Evolutionary conservation across 1,140 invertebrate species (phyloP).

Genomic region (Leptinotarsa defecta): DNA sequence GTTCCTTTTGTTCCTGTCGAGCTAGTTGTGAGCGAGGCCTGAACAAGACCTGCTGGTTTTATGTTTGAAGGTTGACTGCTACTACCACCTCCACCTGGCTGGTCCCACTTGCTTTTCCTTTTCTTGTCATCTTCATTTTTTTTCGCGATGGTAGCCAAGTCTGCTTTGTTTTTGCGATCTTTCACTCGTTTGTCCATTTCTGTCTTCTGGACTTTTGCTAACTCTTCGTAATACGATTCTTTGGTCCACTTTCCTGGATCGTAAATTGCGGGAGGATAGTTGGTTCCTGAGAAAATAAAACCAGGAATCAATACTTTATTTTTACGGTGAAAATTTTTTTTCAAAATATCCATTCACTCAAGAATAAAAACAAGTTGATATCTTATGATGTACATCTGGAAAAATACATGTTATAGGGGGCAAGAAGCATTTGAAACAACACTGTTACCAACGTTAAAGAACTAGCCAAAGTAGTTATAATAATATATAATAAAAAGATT

Average conservation of each 20-base stretch:
- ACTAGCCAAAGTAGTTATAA: no score
- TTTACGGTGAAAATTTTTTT: no score
- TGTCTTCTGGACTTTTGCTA: slow-evolving; percentile 84
- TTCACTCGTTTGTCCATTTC: slow-evolving; percentile 94
- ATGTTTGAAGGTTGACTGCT: slow-evolving; percentile 55
- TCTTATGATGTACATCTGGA: no score
- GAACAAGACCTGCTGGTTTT: slow-evolving; percentile 66
- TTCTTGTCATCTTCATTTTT: slow-evolving; percentile 74
- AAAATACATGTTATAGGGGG: no score
- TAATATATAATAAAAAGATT: no score
- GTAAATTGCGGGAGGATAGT: slow-evolving; percentile 90
- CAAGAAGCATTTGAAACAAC: no score
- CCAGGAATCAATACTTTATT: no score
- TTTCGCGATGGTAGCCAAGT: slow-evolving; percentile 83
- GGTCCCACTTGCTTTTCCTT: slow-evolving; percentile 90
- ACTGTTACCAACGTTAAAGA: no score
- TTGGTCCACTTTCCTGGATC: slow-evolving; percentile 90
- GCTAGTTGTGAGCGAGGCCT: slow-evolving; percentile 73
- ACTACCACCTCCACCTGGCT: slow-evolving; percentile 69
- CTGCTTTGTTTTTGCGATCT: slow-evolving; percentile 88
- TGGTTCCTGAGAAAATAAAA: slow-evolving; percentile 63
- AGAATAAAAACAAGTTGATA: no score
- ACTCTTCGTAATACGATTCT: slow-evolving; percentile 91
- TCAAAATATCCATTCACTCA: no score
- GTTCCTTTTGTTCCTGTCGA: slow-evolving; percentile 84